Evolutionary conservation across 2,888 invertebrate species (phyloP).

Genomic region (Tanypteryx hageni): DNA sequence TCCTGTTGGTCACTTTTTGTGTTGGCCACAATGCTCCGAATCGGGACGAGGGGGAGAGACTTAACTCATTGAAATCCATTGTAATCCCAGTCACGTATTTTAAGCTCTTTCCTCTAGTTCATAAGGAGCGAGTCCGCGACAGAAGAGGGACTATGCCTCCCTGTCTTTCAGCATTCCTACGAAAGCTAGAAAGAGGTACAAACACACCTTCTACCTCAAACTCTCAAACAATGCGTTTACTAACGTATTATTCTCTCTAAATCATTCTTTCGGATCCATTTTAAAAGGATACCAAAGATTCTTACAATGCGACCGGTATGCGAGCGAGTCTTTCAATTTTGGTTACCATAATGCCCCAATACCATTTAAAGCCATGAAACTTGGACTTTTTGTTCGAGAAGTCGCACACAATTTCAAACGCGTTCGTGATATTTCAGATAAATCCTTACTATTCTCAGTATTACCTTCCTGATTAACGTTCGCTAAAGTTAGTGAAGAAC

Average conservation of each 20-base stretch:
- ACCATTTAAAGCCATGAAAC: too few relatives aligned
- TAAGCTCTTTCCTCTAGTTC: not conserved
- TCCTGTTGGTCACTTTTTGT: not conserved
- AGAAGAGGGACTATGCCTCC: not conserved
- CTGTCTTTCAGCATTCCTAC: not conserved
- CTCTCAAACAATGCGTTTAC: not conserved
- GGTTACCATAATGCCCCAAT: too few relatives aligned
- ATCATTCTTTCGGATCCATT: not conserved
- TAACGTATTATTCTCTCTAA: not conserved
- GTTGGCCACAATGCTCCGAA: slow-evolving; percentile 2
- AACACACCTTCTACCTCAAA: not conserved
- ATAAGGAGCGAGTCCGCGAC: slow-evolving; percentile 1
- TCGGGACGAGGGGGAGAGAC: slow-evolving; percentile 17
- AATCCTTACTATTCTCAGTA: too few relatives aligned
- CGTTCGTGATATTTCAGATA: too few relatives aligned
- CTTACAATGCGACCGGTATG: not conserved
- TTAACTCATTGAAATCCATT: slow-evolving; percentile 29
- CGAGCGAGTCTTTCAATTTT: not conserved
- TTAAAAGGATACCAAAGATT: not conserved
- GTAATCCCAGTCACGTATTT: slow-evolving; percentile 13
- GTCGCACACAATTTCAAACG: too few relatives aligned
- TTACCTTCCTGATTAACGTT: too few relatives aligned
- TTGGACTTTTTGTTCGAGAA: too few relatives aligned
- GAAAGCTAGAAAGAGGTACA: not conserved
- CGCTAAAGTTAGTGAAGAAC: too few relatives aligned